Evolutionary conservation across 2,113 vertebrate genomes (phyloP), one percentile per base, ranked within the genome.

Genomic region (Perognathus longimembris): DNA sequence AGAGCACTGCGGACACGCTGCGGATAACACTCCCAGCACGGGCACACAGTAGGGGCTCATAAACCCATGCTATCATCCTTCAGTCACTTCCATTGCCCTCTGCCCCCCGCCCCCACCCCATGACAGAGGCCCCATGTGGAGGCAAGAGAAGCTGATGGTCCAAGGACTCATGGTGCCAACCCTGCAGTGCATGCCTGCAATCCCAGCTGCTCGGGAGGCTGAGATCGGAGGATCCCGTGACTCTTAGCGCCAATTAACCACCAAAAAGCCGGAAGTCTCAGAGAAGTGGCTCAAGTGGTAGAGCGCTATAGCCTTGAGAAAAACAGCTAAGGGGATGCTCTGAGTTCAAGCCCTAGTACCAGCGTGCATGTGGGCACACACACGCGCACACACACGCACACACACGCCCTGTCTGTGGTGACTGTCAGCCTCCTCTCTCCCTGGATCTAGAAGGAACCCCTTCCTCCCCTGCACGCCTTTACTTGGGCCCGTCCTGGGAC

Each of bases 21-120:
- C 11, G 3, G 26, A 11, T 4, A 15, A 32, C 30, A 3, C 42
- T 18, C 34, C 14, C 54, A 26, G 11, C 78, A 38, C 57, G 21
- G n/a, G 28, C n/a, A 50, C 20, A 3, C 38, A 42, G 40, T 0
- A 22, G 67, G 12, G 20, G 63, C n/a, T 82, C 40, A 1, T 28
- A 24, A 61, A 3, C 7, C 1, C 3, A 30, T 20, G 0, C 34
- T 3, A 4, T 20, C 66, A 1, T 10, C 22, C 0, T 3, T 63
- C 38, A 24, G 11, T 34, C 67, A 20, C 40, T 67, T n/a, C 20
- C 8, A 0, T 59, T 11, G 6, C 36, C 64, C 34, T 45, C 75
- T 10, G 38, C 73, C 69, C 79, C 50, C 50, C 17, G 17, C 50
- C 50, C 14, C 50, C 50, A 54, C 15, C 50, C 61, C 32, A 9